A percentile compares a stretch with the other conserved stretches of the same genome.
Conservation (phyloP, 1,140 invertebrate species). For the Drosophila leontia region DNA sequence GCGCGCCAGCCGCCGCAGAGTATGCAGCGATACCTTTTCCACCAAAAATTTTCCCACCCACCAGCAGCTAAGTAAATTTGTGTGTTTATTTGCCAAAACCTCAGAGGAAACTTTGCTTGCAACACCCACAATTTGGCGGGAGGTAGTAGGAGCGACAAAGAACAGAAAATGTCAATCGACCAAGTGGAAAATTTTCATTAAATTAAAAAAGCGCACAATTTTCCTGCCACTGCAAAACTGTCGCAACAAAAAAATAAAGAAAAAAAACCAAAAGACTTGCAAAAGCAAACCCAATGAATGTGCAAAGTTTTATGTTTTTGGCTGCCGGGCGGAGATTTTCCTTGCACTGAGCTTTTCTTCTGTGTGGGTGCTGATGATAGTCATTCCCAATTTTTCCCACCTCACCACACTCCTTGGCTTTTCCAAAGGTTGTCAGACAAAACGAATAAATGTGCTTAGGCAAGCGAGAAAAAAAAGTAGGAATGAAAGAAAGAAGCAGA, state of each 20-base stretch:
- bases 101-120: conserved; percentile 63
- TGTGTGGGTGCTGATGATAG: conserved; percentile 42
- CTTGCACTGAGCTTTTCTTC: conserved; percentile 42
- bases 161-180: conserved; percentile 83
- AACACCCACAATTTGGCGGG: conserved; percentile 29
- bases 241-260: conserved; percentile 41
- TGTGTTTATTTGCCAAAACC: conserved; percentile 78
- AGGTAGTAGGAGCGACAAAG: conserved; percentile 45
- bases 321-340: conserved; percentile 76
- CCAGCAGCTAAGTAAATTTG: conserved; percentile 73
- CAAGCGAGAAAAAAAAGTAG: conserved; percentile 62
- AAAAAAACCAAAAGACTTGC: conserved; percentile 23
- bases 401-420: background rate
- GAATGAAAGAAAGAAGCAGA: conserved; percentile 17
- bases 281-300: conserved; percentile 71
- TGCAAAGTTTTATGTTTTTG: conserved; percentile 81
- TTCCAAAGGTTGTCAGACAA: conserved; percentile 62
- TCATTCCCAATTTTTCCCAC: conserved; percentile 35
- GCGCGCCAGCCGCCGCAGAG: conserved; percentile 53
- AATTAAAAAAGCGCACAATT: conserved; percentile 83
- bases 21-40: conserved; percentile 61
- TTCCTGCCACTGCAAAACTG: conserved; percentile 63
- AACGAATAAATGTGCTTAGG: conserved; percentile 81
- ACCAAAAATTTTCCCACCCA: conserved; percentile 34
- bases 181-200: conserved; percentile 85